Base-by-base conservation (phyloP, 2,888 invertebrate genomes). In the Globia sparganii region DNA sequence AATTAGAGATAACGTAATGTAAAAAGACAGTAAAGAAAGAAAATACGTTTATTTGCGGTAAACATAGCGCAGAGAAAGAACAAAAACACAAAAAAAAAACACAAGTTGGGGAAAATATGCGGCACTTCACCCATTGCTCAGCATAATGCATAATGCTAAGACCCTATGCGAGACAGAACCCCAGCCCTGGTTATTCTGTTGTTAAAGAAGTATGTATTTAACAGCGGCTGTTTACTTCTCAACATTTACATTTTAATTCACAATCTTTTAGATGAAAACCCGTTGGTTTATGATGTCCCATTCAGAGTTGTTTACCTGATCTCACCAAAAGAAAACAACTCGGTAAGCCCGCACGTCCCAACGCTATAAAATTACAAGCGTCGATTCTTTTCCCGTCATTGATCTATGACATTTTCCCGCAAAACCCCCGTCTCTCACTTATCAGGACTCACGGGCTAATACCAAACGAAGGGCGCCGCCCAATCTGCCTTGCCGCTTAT, bases 401-500 rank as follows among this genome's bases (percentile, higher is more conserved):
- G 89, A 90, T 96, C 95, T 95, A 87, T 94, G 94, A 83, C 72
- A 89, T 90, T 90, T 90, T 89, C 90, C 91, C 90, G 89, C 91
- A 92, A 93, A 88, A 93, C 93, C 94, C 93, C 93, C 92, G 90
- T 90, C 92, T 93, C 94, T 92, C 93, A 95, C 93, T 96, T 96
- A 96, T 96, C 96, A 95, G 94, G 95, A 94, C 95, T 96, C 95
- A 94, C 91, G 92, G 92, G 91, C 94, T 96, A 96, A 96, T 95
- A 95, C 96, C 94, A 94, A 93, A 93, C 94, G 94, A 93, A 95
- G 96, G 96, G 95, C 93, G 93, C 92, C 93, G 92, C 95, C 96
- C 96, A 96, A 96, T 96, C 95, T 96, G 95, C 95, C 93, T 92
- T 90, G 89, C 91, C 93, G 95, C 96, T 96, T 96, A 96, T 96